These are phyloP conservation scores for Petrolisthes manimaculis DNA, from an alignment of 2,888 invertebrate genomes.

Conservation along the genomic window DNA sequence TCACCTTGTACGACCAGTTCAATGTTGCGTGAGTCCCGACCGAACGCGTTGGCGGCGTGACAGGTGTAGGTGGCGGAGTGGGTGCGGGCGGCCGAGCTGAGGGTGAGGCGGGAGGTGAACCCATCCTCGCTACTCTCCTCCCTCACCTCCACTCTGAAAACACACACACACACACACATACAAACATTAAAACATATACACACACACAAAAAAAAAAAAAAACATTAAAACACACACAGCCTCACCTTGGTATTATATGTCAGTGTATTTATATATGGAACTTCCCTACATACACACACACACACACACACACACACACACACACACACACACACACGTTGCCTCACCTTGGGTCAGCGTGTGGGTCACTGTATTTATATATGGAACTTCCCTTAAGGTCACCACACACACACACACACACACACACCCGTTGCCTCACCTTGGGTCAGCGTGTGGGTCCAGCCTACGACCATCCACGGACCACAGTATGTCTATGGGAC, in stretches of 20 bases:
- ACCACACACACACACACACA: too few species aligned
- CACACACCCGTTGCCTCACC: slow-evolving; percentile 26
- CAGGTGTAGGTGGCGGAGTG: slow-evolving; percentile 92
- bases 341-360: too few species aligned
- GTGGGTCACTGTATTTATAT: neutral
- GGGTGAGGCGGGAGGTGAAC: slow-evolving; percentile 83
- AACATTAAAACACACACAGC: too few species aligned
- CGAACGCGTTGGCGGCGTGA: slow-evolving; percentile 79
- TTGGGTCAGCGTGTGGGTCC: slow-evolving; percentile 61
- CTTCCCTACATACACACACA: neutral
- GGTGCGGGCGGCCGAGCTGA: slow-evolving; percentile 85
- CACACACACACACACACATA: neutral
- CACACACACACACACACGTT: too few species aligned
- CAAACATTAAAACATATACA: too few species aligned
- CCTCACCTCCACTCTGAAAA: slow-evolving; percentile 73
- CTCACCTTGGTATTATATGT: too few species aligned
- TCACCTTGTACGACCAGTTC: slow-evolving; percentile 72
- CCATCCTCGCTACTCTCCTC: slow-evolving; percentile 76
- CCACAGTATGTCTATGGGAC: slow-evolving; percentile 71
- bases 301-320: neutral
- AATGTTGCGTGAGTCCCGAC: slow-evolving; percentile 71
- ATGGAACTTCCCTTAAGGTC: neutral
- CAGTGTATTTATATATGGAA: too few species aligned
- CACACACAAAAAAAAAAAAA: neutral
- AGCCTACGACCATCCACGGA: slow-evolving; percentile 62